A percentile compares a stretch with the other conserved stretches of the same genome.
Evolutionary conservation across 2,113 vertebrate genomes (phyloP).

Genomic region (Bufo bufo): DNA sequence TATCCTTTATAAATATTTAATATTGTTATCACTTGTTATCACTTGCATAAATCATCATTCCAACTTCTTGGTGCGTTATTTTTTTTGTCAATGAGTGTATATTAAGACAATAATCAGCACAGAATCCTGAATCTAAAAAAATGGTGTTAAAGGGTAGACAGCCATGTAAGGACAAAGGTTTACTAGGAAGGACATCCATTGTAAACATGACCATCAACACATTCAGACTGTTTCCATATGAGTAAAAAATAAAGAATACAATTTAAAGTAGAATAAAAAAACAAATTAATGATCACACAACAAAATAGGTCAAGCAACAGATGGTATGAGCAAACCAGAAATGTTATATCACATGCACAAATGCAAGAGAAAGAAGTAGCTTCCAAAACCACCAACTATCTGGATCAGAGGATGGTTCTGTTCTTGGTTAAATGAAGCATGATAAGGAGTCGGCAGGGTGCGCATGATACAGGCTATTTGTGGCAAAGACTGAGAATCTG

Average conservation of each 20-base stretch:
- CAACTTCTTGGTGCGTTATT: too few relatives aligned
- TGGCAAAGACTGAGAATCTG: background rate
- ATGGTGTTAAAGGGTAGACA: too few relatives aligned
- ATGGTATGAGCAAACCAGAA: slow-evolving; percentile 2
- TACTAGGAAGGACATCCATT: background rate
- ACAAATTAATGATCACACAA: background rate
- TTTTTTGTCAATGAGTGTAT: too few relatives aligned
- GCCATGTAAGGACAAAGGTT: background rate
- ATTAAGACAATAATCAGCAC: too few relatives aligned
- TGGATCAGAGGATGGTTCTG: background rate
- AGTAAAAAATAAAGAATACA: background rate
- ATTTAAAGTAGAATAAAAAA: background rate
- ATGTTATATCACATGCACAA: slow-evolving; percentile 39
- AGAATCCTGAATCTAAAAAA: too few relatives aligned
- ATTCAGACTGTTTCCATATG: background rate
- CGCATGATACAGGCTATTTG: background rate
- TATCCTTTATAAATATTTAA: too few relatives aligned
- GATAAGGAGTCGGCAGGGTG: background rate
- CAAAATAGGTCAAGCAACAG: slow-evolving; percentile 16
- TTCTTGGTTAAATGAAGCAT: slow-evolving; percentile 21
- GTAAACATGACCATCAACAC: background rate
- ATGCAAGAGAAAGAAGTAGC: slow-evolving; percentile 8
- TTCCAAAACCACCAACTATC: background rate
- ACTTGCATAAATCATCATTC: too few relatives aligned
- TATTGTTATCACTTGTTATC: too few relatives aligned